These are phyloP conservation scores for Coryphaenoides rupestris DNA, from an alignment of 2,113 vertebrate species.

Conservation along the genomic window DNA sequence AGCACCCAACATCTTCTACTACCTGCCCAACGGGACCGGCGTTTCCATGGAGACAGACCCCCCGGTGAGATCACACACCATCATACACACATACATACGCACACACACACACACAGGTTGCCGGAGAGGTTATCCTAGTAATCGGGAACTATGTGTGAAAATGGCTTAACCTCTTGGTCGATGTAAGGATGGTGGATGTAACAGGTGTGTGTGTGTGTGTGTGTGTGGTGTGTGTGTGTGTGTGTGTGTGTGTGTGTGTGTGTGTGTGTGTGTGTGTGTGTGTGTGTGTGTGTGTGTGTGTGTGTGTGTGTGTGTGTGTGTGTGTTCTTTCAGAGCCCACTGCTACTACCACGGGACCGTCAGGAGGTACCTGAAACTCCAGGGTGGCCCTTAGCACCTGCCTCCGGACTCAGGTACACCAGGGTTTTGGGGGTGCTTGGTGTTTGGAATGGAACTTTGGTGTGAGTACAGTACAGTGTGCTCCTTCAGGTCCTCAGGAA, in stretches of 20 bases:
- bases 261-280: no score
- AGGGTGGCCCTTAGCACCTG: slow-evolving; percentile 84
- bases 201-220: neutral
- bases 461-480: no score
- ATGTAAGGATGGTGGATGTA: no score
- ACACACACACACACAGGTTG: neutral
- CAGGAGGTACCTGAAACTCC: slow-evolving; percentile 62
- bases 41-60: slow-evolving; percentile 54
- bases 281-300: no score
- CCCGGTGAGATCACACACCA: slow-evolving; percentile 69
- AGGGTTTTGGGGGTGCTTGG: neutral
- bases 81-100: no score
- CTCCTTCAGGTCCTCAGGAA: no score
- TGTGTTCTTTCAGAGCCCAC: slow-evolving; percentile 69
- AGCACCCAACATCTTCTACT: slow-evolving; percentile 74
- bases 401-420: slow-evolving; percentile 79
- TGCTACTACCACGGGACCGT: slow-evolving; percentile 84
- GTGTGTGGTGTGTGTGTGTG: slow-evolving; percentile 1
- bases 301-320: no score
- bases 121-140: no score
- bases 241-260: neutral
- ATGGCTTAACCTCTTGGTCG: no score
- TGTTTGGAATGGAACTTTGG: no score
- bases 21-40: slow-evolving; percentile 79
- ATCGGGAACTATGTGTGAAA: no score